Evolutionary conservation across 2,888 invertebrate species (phyloP).

Genomic region (Corbicula japonica): DNA sequence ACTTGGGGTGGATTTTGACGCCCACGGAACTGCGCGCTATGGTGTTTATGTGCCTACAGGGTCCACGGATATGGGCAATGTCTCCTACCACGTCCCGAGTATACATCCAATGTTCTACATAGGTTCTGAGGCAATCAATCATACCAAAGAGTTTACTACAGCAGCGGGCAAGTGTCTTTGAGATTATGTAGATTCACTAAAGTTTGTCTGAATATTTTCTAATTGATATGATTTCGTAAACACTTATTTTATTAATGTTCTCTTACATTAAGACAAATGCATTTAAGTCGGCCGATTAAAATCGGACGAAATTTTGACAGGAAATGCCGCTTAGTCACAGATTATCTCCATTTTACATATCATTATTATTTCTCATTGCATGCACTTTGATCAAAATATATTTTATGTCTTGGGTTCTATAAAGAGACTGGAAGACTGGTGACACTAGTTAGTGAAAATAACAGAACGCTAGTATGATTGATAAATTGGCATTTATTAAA

Average conservation of each 20-base stretch:
- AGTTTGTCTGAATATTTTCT: background rate
- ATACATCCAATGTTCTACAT: conserved; percentile 77
- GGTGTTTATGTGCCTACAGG: conserved; percentile 54
- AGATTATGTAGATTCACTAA: background rate
- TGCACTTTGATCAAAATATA: no score
- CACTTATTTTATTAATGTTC: background rate
- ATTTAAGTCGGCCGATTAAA: background rate
- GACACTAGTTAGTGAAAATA: background rate
- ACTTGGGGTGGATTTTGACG: conserved; percentile 71
- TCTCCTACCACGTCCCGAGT: conserved; percentile 80
- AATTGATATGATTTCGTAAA: background rate
- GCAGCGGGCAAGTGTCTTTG: conserved; percentile 74
- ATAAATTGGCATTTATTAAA: background rate
- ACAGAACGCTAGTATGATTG: background rate
- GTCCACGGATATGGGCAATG: conserved; percentile 84
- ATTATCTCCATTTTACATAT: background rate
- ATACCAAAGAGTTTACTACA: conserved; percentile 80
- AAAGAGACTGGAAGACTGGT: background rate
- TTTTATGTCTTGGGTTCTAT: no score
- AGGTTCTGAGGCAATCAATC: conserved; percentile 79
- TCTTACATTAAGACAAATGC: background rate
- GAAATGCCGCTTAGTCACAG: background rate
- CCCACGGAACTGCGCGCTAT: conserved; percentile 21
- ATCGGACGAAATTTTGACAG: background rate
- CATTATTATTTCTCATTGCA: no score